Conservation (phyloP, 2,888 invertebrate species). For the Aproaerema taeniolella region DNA sequence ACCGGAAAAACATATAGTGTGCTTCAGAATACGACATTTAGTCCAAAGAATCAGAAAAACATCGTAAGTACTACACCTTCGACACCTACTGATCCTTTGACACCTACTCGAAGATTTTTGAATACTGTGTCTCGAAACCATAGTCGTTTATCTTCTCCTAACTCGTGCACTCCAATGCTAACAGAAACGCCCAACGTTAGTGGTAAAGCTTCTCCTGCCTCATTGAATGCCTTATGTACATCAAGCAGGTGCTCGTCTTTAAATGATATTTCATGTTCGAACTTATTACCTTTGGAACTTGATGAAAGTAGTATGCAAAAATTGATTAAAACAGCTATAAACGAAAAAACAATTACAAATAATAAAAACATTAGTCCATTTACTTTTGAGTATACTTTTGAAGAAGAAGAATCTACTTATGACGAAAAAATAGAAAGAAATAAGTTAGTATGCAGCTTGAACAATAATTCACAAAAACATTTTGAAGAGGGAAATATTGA, state of each 20-base stretch:
- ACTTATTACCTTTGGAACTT: slow-evolving; percentile 15
- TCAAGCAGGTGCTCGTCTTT: slow-evolving; percentile 15
- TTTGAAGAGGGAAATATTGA: not conserved
- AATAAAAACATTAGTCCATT: slow-evolving; percentile 6
- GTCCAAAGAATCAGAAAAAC: no score
- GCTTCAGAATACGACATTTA: not conserved
- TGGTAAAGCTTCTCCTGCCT: not conserved
- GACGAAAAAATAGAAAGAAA: not conserved
- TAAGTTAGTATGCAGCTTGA: not conserved
- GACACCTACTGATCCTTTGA: not conserved
- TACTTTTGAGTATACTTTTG: slow-evolving; percentile 1
- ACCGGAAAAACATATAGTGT: not conserved
- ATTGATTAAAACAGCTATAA: slow-evolving; percentile 2
- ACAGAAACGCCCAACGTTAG: no score
- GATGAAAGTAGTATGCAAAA: slow-evolving; percentile 16
- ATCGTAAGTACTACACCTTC: no score
- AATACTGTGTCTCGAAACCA: not conserved
- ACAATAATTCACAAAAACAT: not conserved
- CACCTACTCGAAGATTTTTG: not conserved
- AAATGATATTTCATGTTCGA: slow-evolving; percentile 16
- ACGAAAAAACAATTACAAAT: not conserved
- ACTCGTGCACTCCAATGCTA: no score
- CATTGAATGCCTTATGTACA: slow-evolving; percentile 7
- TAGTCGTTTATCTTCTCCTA: not conserved
- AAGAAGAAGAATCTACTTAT: not conserved